Percentiles rank a stretch among this genome's conserved stretches.
phyloP scores from a whole-genome alignment of 2,113 vertebrate species.

The Oxyura jamaicensis region DNA sequence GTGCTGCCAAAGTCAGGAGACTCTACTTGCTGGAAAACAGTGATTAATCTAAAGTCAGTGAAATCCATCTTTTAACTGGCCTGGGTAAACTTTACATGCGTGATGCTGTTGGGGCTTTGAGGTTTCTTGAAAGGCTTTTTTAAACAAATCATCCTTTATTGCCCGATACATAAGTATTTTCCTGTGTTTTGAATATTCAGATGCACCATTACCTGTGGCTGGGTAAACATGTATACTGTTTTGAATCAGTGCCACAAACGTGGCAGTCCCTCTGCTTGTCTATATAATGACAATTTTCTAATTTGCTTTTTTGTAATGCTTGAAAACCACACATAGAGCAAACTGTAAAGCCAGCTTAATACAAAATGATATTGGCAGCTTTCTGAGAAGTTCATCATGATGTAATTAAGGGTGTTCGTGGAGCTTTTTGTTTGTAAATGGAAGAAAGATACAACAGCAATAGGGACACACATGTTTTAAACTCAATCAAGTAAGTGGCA shows the following conservation, averaged over 20 bases:
- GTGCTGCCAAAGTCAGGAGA: neutral
- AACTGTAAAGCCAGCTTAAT: constrained; percentile 49
- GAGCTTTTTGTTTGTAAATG: constrained; percentile 60
- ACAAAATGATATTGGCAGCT: constrained; percentile 28
- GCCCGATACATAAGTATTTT: constrained; percentile 32
- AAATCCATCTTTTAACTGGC: neutral
- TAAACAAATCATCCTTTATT: constrained; percentile 28
- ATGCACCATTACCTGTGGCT: neutral
- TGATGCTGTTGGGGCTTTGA: constrained; percentile 51
- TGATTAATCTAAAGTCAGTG: neutral
- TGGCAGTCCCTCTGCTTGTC: constrained; percentile 1
- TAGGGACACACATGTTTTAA: constrained; percentile 32
- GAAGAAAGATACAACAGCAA: constrained; percentile 54
- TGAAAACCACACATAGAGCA: constrained; percentile 16
- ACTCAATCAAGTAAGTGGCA: neutral
- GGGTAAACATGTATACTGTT: neutral
- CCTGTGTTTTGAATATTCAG: neutral
- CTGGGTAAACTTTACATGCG: neutral
- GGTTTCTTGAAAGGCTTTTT: neutral
- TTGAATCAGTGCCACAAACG: neutral
- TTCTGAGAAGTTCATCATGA: constrained; percentile 52
- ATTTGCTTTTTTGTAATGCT: constrained; percentile 23
- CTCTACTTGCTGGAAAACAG: neutral
- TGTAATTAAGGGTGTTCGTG: constrained; percentile 30
- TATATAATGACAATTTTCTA: neutral